These are phyloP conservation scores for Anomalospiza imberbis DNA, from an alignment of 2,797 vertebrate genomes.

Conservation along the genomic window DNA sequence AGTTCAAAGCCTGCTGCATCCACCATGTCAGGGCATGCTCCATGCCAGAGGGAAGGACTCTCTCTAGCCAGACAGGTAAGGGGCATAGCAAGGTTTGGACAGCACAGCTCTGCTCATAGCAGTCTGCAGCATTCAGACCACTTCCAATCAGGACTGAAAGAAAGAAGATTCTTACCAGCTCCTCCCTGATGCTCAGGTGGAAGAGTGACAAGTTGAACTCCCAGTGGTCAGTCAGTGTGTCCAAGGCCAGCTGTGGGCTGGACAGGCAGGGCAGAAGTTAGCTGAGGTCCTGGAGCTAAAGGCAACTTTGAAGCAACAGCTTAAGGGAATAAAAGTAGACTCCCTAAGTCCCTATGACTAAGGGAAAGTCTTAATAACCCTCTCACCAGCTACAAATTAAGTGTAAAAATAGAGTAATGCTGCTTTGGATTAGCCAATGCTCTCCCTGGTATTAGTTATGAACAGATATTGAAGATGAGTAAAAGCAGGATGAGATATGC, in stretches of 20 bases:
- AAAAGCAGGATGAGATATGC: neutral
- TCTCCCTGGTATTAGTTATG: neutral
- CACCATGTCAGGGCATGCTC: fast-evolving
- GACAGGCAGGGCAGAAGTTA: neutral
- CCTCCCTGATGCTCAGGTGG: neutral
- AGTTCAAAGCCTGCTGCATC: neutral
- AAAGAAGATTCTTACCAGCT: neutral
- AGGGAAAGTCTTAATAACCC: neutral
- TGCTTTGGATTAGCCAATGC: neutral
- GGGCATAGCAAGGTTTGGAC: neutral
- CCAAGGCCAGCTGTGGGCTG: neutral
- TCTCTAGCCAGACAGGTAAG: neutral
- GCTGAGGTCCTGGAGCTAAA: neutral
- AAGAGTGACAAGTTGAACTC: neutral
- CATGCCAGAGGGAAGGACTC: neutral
- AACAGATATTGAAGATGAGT: neutral
- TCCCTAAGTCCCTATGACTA: neutral
- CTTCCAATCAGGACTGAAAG: neutral
- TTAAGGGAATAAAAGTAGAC: neutral
- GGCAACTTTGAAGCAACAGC: neutral
- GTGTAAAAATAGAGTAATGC: neutral
- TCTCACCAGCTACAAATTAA: neutral
- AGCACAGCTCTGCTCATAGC: neutral
- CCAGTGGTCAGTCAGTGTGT: neutral
- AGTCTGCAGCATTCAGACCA: neutral